Base-by-base conservation (phyloP, 2,797 vertebrate species). In the Tenualosa thibaudeaui region DNA sequence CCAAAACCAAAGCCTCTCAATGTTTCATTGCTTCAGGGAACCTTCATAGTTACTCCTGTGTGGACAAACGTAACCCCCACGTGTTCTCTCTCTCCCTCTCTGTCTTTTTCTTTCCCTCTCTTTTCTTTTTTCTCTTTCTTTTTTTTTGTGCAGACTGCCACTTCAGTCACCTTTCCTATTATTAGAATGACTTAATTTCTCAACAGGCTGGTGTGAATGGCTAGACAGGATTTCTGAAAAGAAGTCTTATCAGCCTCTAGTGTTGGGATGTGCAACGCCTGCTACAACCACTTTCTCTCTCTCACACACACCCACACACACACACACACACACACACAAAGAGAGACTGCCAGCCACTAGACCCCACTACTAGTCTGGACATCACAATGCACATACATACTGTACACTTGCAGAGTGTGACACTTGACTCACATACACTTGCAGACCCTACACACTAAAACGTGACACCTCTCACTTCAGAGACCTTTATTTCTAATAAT, bases 291-390 rank as follows among this genome's bases (percentile, higher is more conserved):
- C 43, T 50, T 46, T 51, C 50, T 51, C 5, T 19, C 81, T 24
- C 43, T 8, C 81, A 37, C 51, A 54, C 81, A 13, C 81, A 56
- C 81, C 40, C 81, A 22, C 13, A 58, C 53, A 37, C 22, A 82
- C 19, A 83, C 40, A 49, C 40, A 83, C 82, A 65, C 53, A 85
- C 78, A 82, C 58, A 86, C 84, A 85, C 81, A 46, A 46, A 51
- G 75, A 75, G 31, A 31, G 31, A 31, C 31, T 31, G 31, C 31
- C 1, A 31, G 31, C 31, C 31, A 31, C 31, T 31, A 31, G 31
- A 31, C 31, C 31, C 31, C 31, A 31, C 31, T 31, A 31, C 31
- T 31, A 31, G 31, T 31, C 31, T 31, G 31, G 1, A 31, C 31
- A 31, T 31, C 31, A 31, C 31, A 31, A 31, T 31, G 31, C 65